Evolutionary conservation across 2,888 invertebrate species (phyloP).

Genomic region (Lithophane semibrunnea): DNA sequence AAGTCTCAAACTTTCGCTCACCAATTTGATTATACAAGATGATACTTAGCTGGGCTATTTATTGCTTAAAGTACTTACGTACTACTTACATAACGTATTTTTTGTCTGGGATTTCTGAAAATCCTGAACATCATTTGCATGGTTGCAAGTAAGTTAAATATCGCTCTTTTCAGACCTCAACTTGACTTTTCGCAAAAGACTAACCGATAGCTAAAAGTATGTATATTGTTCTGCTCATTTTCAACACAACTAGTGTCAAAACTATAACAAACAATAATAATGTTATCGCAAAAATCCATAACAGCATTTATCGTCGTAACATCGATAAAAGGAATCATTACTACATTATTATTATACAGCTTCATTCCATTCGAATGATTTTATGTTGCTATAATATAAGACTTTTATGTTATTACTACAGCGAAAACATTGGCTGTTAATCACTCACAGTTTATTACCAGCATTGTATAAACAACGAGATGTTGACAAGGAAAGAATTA

Average conservation of each 20-base stretch:
- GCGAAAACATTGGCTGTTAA: conserved; percentile 30
- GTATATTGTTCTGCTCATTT: background rate
- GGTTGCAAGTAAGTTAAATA: too few relatives aligned
- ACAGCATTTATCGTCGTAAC: conserved; percentile 5
- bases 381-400: conserved; percentile 28
- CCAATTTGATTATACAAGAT: too few relatives aligned
- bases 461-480: conserved; percentile 33
- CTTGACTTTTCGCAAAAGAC: too few relatives aligned
- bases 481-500: conserved; percentile 13
- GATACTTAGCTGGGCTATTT: too few relatives aligned
- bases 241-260: background rate
- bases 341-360: conserved; percentile 5
- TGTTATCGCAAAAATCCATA: conserved; percentile 15
- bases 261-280: conserved; percentile 10
- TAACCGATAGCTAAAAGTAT: too few relatives aligned
- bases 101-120: too few relatives aligned
- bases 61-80: too few relatives aligned
- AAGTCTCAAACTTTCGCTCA: too few relatives aligned
- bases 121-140: too few relatives aligned
- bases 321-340: conserved; percentile 33
- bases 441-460: conserved; percentile 26
- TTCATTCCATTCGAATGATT: conserved; percentile 41
- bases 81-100: too few relatives aligned
- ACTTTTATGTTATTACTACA: conserved; percentile 40
- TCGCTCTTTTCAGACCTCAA: too few relatives aligned